Evolutionary conservation across 1,140 invertebrate genomes (phyloP), one percentile per base, ranked within the genome.

Genomic region (Melipona quadrifasciata): DNA sequence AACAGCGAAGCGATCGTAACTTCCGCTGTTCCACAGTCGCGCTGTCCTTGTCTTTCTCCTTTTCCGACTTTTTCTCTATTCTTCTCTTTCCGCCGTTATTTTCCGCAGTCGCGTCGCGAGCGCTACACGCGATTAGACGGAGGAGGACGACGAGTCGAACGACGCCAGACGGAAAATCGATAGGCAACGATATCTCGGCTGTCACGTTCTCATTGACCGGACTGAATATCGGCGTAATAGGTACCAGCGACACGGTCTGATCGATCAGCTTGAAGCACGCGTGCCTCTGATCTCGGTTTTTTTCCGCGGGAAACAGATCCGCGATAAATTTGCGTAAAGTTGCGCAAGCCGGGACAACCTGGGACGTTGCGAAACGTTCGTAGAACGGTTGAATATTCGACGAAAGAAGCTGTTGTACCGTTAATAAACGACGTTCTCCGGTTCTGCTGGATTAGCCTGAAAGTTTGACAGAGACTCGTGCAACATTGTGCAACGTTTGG

Each of bases 121-220:
- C 84, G 79, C 86, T 87, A 86, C 78, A 82, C 82, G 78, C 84
- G 84, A 87, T 87, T 87, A 87, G 65, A 61, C 79, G 84, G 61
- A 64, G 65, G 85, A 75, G 57, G 70, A 87, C 72, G 85, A 68
- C 85, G 86, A 86, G 85, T 77, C 80, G 61, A 83, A 77, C 61
- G 58, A 74, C 64, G 84, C 27, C 82, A 74, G 85, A 86, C 85
- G 79, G 86, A 83, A 87, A 87, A 81, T 87, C 86, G 85, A 87
- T 87, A 86, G 74, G 71, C 77, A 83, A 86, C 86, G 85, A 86
- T 86, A 83, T 73, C 85, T 77, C 80, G 86, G 53, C 70, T 64
- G 57, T 70, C 72, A 80, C 72, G 77, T 77, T 24, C 75, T 27
- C 58, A 73, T 77, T 80, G 64, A 19, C 27, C 31, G 79, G 58